Evolutionary conservation across 2,888 invertebrate genomes (phyloP), one percentile per base, ranked within the genome.

Genomic region (Ectropis crepuscularia): DNA sequence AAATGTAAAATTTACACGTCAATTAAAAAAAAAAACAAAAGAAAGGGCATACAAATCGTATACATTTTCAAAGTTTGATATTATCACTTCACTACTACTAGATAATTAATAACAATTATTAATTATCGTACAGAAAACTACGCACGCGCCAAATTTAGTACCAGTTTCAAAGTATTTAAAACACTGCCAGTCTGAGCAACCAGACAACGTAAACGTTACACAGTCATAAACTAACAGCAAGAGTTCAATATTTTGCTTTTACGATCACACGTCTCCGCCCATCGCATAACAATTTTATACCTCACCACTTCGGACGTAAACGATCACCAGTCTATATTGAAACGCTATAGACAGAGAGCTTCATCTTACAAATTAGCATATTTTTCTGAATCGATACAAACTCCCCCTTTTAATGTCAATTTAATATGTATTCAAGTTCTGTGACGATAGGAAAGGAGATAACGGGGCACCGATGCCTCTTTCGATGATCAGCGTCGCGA

Each of bases 371-470:
- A 73, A 77, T 78, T 77, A 71, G 46, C 73, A 79, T 77, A 75
- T 75, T 75, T 77, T 74, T 74, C 70, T 72, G 58, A 69, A 72
- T 75, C 71, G 76, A 69, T 73, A 71, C 73, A 72, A 78, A 76
- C 75, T 75, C 73, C 72, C 69, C 75, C 16, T 28, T 80, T 80
- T 81, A 82, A 84, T 82, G 81, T 72, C 78, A 80, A 83, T 83
- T 83, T 78, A 73, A 79, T 81, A 80, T 55, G 55, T 79, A 77
- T 81, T 80, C 76, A 73, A 83, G 76, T 81, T 82, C 72, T 79
- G 80, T 83, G 85, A 81, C 78, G 84, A 85, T 85, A 85, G 82
- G 84, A 85, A 81, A 85, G 83, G 79, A 85, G 82, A 86, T 87
- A 88, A 87, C 86, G 84, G 86, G 85, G 78, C 77, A 76, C 75